Conservation (phyloP, 2,888 invertebrate species). For the Acholoe squamosa region DNA sequence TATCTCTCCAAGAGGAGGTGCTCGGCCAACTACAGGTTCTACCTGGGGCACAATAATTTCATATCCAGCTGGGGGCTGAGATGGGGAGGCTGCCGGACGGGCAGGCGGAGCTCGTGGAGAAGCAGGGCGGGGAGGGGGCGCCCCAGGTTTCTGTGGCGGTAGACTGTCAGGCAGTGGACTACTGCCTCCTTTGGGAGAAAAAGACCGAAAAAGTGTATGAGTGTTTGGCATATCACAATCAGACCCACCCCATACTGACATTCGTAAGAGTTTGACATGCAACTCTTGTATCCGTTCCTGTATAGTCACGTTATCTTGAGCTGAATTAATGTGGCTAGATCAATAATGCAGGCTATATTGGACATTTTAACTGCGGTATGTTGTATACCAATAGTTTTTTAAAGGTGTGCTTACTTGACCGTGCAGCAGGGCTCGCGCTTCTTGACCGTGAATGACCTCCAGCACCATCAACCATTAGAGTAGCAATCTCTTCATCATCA, state of each 20-base stretch:
- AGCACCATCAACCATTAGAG: slow-evolving; percentile 35
- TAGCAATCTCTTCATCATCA: slow-evolving; percentile 67
- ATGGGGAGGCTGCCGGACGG: slow-evolving; percentile 5
- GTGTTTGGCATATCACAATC: neutral
- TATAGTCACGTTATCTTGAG: too few relatives aligned
- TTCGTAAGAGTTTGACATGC: too few relatives aligned
- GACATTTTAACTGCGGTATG: too few relatives aligned
- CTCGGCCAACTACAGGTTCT: slow-evolving; percentile 9
- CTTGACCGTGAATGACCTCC: slow-evolving; percentile 29
- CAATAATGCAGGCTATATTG: too few relatives aligned
- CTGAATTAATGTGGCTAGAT: too few relatives aligned
- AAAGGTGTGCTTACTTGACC: slow-evolving; percentile 43
- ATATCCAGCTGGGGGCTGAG: neutral
- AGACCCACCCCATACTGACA: neutral
- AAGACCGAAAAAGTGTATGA: too few relatives aligned
- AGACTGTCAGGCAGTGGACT: slow-evolving; percentile 32
- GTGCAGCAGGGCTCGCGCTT: slow-evolving; percentile 54
- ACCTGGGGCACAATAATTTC: slow-evolving; percentile 58
- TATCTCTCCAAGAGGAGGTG: neutral
- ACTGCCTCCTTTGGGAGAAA: slow-evolving; percentile 6
- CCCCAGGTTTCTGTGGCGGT: slow-evolving; percentile 53
- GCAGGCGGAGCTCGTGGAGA: neutral
- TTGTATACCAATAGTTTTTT: neutral
- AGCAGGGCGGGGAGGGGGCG: slow-evolving; percentile 21
- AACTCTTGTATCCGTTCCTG: too few relatives aligned